Base-by-base conservation (phyloP, 2,797 vertebrate genomes). In the Esox masquinongy region DNA sequence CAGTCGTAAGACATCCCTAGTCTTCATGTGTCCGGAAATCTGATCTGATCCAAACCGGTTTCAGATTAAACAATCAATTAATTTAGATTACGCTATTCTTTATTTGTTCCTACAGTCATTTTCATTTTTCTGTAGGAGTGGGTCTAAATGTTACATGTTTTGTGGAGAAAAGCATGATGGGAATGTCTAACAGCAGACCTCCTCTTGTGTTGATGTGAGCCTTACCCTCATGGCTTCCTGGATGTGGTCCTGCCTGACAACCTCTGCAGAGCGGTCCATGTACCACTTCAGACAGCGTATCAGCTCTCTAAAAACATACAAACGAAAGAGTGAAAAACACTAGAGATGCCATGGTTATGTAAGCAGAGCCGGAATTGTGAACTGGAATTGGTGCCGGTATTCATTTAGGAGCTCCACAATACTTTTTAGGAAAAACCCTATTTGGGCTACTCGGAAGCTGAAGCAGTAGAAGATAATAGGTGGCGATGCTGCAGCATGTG, bases 221-320 rank as follows among this genome's bases (percentile, higher is more conserved):
- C 56, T 61, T 61, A 61, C 22, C 22, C 0, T 26, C 56, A 61
- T 26, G 3, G 43, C 43, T 5, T 47, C 43, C 43, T 47, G 43
- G 43, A 47, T 47, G 11, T 47, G 56, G 11, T 61, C 56, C 56
- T 61, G 22, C 17, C 56, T 93, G 16, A 99, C 94, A 0, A 99
- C 95, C 89, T 99, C 98, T 4, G 98, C 98, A 0, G 98, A 99
- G 73, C 97, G 96, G 86, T 99, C 98, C 98, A 99, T 98, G 91
- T 99, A 99, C 98, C 98, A 99, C 86, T 99, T 99, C 79, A 99
- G 90, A 91, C 98, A 99, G 24, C 97, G 96, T 83, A 99, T 97
- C 86, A 99, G 91, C 89, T 99, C 98, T 86, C 98, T 99, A 89
- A 22, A 61, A 24, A 12, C 22, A 26, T 17, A 61, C 22, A 61